Base-by-base conservation (phyloP, 1,140 invertebrate species). In the Drosophila malerkotliana region DNA sequence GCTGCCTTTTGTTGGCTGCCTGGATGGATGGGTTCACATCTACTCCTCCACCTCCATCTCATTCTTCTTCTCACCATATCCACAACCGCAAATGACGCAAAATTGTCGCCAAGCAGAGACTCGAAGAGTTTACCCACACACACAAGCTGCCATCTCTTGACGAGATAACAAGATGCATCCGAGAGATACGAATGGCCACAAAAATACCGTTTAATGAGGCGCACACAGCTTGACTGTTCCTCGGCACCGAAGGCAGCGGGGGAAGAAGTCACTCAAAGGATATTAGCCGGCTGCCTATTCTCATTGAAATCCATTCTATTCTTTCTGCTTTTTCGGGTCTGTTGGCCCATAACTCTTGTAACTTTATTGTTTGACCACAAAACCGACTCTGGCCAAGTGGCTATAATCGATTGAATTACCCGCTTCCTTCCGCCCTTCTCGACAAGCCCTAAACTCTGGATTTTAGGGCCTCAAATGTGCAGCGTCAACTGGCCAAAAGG, bases 191-290 rank as follows among this genome's bases (percentile, higher is more conserved):
- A 72, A 47, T 48, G 71, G 57, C 56, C 52, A 55, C 71, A 75
- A 75, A 81, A 83, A 80, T 83, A 83, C 79, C 79, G 79, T 83
- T 83, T 83, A 75, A 77, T 67, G 79, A 79, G 77, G 39, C 58
- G 53, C 68, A 52, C 72, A 67, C 72, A 76, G 72, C 73, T 76
- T 76, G 72, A 69, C 54, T 69, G 69, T 76, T 75, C 68, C 61
- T 69, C 77, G 67, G 77, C 66, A 14, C 41, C 15, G 15, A 24
- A 34, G 30, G 30, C 10, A 18, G 30, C 62, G 37, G 24, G n/a
- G 39, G 63, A 14, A 21, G 53, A 61, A 62, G 34, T 76, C 54
- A 77, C 54, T 68, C 55, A 69, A 76, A 77, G 72, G 72, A 71
- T 67, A 71, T 57, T 69, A 47, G 44, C 67, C 67, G 67, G 67